phyloP scores from a whole-genome alignment of 2,113 vertebrate species.

The Prinia subflava region DNA sequence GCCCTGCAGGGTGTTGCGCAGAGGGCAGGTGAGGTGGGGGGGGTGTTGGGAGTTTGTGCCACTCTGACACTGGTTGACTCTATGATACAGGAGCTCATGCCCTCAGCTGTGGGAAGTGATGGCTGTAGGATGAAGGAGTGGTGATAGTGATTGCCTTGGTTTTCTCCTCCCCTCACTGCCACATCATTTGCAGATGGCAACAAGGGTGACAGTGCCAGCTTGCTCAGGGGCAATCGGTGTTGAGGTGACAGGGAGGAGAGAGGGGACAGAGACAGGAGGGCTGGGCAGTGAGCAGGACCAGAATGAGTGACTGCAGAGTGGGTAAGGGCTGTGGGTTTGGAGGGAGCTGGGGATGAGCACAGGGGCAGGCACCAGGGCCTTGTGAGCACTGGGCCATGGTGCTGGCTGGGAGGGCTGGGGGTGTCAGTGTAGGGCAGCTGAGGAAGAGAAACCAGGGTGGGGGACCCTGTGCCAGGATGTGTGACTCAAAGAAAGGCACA shows the following conservation, averaged over 20 bases:
- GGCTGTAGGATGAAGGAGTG: neutral
- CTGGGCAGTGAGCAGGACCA: neutral
- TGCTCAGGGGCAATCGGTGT: fast-evolving
- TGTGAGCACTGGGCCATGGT: neutral
- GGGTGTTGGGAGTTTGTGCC: neutral
- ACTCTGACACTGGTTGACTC: too few relatives aligned
- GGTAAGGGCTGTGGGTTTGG: fast-evolving
- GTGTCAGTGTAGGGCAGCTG: fast-evolving
- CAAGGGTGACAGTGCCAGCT: neutral
- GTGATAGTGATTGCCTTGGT: neutral
- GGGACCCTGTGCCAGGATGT: neutral
- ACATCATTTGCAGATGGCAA: neutral
- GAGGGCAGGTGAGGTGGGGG: neutral
- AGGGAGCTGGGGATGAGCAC: neutral
- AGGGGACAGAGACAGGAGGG: neutral
- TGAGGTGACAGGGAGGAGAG: neutral
- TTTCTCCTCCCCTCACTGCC: neutral
- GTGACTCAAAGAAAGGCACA: neutral
- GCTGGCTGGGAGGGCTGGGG: fast-evolving
- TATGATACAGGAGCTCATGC: neutral
- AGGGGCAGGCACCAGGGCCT: fast-evolving
- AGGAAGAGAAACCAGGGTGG: neutral
- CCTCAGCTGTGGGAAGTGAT: neutral
- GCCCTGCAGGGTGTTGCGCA: neutral
- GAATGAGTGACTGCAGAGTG: fast-evolving